These are phyloP conservation scores for Hymenochirus boettgeri DNA, from an alignment of 2,113 vertebrate genomes.

Conservation along the genomic window DNA sequence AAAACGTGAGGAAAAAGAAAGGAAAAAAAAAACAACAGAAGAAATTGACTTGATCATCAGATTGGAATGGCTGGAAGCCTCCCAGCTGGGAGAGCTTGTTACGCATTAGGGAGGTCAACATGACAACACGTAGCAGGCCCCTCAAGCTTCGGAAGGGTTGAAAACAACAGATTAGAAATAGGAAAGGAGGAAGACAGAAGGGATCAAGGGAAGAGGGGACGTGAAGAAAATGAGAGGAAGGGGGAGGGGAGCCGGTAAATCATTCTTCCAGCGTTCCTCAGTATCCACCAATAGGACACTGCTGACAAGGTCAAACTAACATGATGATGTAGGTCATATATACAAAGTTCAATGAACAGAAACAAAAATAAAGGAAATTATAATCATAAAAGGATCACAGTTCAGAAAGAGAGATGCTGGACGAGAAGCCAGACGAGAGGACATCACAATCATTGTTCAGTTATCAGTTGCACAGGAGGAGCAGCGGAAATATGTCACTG, in stretches of 20 bases:
- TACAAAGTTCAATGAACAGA: conserved; percentile 85
- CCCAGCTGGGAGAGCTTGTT: conserved; percentile 70
- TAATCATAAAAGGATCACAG: conserved; percentile 87
- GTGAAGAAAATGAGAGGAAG: conserved; percentile 49
- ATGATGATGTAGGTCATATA: conserved; percentile 85
- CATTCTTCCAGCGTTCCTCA: conserved; percentile 74
- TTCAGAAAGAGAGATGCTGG: conserved; percentile 88
- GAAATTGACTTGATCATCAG: conserved; percentile 66
- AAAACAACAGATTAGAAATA: conserved; percentile 69
- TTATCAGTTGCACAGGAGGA: conserved; percentile 87
- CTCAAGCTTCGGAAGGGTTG: conserved; percentile 65
- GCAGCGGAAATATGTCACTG: conserved; percentile 84
- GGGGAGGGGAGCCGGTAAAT: conserved; percentile 40
- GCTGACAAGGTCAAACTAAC: conserved; percentile 76
- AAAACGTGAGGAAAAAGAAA: conserved; percentile 85
- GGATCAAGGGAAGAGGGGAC: conserved; percentile 44
- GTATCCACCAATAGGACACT: conserved; percentile 79
- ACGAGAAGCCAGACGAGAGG: conserved; percentile 82
- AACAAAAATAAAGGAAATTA: conserved; percentile 83
- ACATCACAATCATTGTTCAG: conserved; percentile 87
- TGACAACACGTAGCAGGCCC: not conserved
- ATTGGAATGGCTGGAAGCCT: conserved; percentile 61
- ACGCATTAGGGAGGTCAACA: not conserved
- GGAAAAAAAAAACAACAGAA: conserved; percentile 84
- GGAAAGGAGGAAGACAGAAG: conserved; percentile 46